These are phyloP conservation scores for Sebastolobus alascanus DNA, from an alignment of 2,797 vertebrate species.

Conservation along the genomic window DNA sequence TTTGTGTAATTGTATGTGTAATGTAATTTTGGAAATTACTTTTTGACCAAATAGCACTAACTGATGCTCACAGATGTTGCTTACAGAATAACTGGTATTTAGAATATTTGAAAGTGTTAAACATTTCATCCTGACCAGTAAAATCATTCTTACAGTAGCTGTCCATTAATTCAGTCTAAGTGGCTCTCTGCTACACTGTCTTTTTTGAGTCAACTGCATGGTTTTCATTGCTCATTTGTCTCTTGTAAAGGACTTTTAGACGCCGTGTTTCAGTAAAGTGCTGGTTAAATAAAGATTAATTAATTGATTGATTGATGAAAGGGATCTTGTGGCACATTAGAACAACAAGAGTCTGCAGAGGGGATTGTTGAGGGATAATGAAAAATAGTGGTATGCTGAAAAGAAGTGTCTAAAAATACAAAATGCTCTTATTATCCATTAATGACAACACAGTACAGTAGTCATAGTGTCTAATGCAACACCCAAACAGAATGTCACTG, in stretches of 20 bases:
- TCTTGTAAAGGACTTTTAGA: constrained; percentile 36
- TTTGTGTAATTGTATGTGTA: no score
- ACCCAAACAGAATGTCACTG: constrained; percentile 78
- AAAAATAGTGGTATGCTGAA: constrained; percentile 61
- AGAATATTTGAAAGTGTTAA: background rate
- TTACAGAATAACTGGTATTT: background rate
- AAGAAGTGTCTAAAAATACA: constrained; percentile 74
- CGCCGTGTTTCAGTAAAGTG: constrained; percentile 33
- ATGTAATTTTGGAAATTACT: background rate
- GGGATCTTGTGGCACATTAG: constrained; percentile 66
- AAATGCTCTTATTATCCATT: constrained; percentile 74
- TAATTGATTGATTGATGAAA: constrained; percentile 79
- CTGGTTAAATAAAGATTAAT: constrained; percentile 71
- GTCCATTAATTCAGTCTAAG: constrained; percentile 15
- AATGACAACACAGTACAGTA: constrained; percentile 76
- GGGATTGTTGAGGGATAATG: constrained; percentile 65
- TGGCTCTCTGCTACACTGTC: constrained; percentile 1
- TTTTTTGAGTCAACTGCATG: background rate
- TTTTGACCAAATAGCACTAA: background rate
- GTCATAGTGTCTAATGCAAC: constrained; percentile 72
- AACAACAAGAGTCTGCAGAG: constrained; percentile 63
- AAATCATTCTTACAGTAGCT: background rate
- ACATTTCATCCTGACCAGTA: background rate
- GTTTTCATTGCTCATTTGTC: constrained; percentile 44
- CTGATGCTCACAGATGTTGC: background rate